Percentiles rank a stretch among this genome's conserved stretches.
phyloP scores from a whole-genome alignment of 2,888 invertebrate species.

The Drosophila paranaensis region DNA sequence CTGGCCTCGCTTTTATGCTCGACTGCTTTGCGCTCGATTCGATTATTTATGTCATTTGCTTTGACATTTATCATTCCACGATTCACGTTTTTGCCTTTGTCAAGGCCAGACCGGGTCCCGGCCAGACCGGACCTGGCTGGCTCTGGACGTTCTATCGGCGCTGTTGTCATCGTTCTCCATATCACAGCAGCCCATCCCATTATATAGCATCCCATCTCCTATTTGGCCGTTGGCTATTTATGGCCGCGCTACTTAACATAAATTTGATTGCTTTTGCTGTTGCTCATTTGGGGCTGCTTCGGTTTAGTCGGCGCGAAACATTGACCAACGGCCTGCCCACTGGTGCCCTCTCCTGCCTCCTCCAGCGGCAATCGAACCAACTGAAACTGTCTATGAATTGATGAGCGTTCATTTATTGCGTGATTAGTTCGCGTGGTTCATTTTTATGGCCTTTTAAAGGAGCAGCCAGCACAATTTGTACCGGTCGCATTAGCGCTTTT shows the following conservation, averaged over 20 bases:
- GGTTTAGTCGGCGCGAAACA: conserved; percentile 62
- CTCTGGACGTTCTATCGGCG: conserved; percentile 12
- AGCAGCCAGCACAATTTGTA: conserved; percentile 62
- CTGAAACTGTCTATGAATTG: conserved; percentile 67
- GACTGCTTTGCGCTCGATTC: conserved; percentile 77
- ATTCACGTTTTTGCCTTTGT: conserved; percentile 76
- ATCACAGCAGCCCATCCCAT: conserved; percentile 49
- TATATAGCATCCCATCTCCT: conserved; percentile 44
- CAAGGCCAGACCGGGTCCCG: conserved; percentile 63
- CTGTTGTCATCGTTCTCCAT: conserved; percentile 48
- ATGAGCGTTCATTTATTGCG: conserved; percentile 78
- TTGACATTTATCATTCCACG: conserved; percentile 82
- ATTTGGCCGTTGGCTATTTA: conserved; percentile 71
- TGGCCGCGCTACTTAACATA: conserved; percentile 77
- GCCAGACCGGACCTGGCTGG: conserved; percentile 4
- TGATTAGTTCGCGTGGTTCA: conserved; percentile 71
- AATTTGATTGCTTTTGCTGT: conserved; percentile 75
- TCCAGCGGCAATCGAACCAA: conserved; percentile 2
- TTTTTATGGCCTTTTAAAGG: conserved; percentile 48
- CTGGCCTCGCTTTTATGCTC: conserved; percentile 65
- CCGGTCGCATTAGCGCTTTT: conserved; percentile 59
- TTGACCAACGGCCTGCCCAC: conserved; percentile 22
- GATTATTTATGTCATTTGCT: conserved; percentile 82
- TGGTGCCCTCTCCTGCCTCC: no score
- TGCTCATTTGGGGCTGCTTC: conserved; percentile 70